Base-by-base conservation (phyloP, 2,797 vertebrate species). In the Linurgus olivaceus region DNA sequence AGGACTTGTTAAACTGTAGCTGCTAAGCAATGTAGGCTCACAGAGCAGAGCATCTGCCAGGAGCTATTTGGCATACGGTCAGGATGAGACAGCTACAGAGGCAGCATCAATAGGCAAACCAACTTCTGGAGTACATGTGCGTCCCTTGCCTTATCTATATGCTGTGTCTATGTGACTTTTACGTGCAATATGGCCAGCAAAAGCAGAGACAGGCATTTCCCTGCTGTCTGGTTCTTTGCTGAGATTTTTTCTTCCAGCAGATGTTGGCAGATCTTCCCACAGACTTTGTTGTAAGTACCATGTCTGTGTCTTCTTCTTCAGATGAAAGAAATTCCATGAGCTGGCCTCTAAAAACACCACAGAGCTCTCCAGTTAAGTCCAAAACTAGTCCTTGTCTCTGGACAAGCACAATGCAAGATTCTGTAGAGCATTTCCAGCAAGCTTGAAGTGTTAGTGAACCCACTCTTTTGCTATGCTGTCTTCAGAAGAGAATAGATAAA, bases 21-120 rank as follows among this genome's bases (percentile, higher is more conserved):
- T 94, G 71, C 67, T 92, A 42, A 85, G 71, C 71, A 91, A 51
- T 44, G 77, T 54, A 42, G 59, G 63, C 80, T 96, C 26, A 33
- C 74, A 74, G 93, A 90, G 83, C 52, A 47, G 80, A 94, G 83
- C 88, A 92, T 94, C 77, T 96, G 95, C 93, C 80, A 91, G 74
- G n/a, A 96, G 93, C 52, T 74, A 79, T 89, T 88, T 95, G 86
- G 86, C 94, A 76, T 67, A 79, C 3, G 2, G 71, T 93, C 80
- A 92, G 51, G 35, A 79, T 47, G 37, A 87, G 77, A 61, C 42
- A 88, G 74, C 84, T 71, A 73, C 38, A 67, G 91, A 91, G 84
- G n/a, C 45, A 89, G 79, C 40, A 51, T 67, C 81, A 95, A 83
- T 7, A 96, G 63, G 79, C 77, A 93, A 95, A 95, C n/a, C 88